phyloP scores from a whole-genome alignment of 2,113 vertebrate species.

The Hyla sarda region DNA sequence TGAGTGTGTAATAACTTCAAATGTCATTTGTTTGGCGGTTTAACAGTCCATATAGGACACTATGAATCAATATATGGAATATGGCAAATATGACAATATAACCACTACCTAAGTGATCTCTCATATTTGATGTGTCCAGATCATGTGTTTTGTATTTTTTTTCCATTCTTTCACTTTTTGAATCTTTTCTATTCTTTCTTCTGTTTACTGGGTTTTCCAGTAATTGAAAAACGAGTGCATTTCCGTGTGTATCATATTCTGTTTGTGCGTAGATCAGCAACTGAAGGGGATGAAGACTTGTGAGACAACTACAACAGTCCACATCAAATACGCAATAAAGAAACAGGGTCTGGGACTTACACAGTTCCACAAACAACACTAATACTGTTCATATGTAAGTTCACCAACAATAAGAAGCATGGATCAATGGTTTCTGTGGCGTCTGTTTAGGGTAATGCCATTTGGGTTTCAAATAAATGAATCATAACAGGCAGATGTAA shows the following conservation, averaged over 20 bases:
- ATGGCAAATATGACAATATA: not conserved
- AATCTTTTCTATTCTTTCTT: not conserved
- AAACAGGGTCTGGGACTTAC: not conserved
- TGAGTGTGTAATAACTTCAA: too few relatives aligned
- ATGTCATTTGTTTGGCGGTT: too few relatives aligned
- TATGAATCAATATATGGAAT: not conserved
- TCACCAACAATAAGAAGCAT: not conserved
- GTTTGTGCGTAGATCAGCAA: constrained; percentile 2
- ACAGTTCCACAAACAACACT: not conserved
- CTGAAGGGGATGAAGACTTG: not conserved
- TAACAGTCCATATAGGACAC: not conserved
- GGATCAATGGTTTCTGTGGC: not conserved
- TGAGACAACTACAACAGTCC: not conserved
- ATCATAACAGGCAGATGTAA: not conserved
- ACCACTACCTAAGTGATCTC: not conserved
- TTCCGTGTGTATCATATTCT: not conserved
- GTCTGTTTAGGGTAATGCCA: not conserved
- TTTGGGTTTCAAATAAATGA: not conserved
- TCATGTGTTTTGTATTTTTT: not conserved
- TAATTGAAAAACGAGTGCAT: not conserved
- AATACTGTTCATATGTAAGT: not conserved
- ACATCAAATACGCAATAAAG: constrained; percentile 19
- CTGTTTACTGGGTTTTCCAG: too few relatives aligned
- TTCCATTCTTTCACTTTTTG: not conserved
- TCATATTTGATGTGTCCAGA: not conserved